Percentiles rank a stretch among this genome's conserved stretches.
These are phyloP conservation scores for Miltochrista miniata DNA, from an alignment of 2,888 invertebrate species.

Conservation along the genomic window DNA sequence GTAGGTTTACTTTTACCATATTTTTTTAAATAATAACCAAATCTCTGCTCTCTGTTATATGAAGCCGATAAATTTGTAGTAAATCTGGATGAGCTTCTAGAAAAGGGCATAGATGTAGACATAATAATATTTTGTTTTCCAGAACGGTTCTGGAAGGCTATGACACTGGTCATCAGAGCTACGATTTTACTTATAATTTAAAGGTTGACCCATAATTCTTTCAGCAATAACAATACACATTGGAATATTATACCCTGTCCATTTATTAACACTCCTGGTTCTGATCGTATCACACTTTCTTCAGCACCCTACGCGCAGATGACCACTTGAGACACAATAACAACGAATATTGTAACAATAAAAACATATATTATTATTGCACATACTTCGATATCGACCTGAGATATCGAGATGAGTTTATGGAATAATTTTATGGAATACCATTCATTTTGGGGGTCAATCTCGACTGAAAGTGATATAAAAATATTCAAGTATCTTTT, in stretches of 20 bases:
- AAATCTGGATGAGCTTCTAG: too few relatives aligned
- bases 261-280: background rate
- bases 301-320: conserved; percentile 40
- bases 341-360: conserved; percentile 39
- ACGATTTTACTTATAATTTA: too few relatives aligned
- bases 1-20: too few relatives aligned
- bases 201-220: too few relatives aligned
- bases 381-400: conserved; percentile 17
- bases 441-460: conserved; percentile 25
- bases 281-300: conserved; percentile 34
- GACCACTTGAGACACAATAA: conserved; percentile 41
- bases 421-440: conserved; percentile 28
- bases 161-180: too few relatives aligned
- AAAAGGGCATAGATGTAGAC: too few relatives aligned
- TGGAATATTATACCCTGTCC: conserved; percentile 16
- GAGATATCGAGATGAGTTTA: conserved; percentile 28
- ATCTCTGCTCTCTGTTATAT: too few relatives aligned
- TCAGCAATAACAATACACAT: too few relatives aligned
- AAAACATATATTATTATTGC: conserved; percentile 21
- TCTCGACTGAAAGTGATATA: conserved; percentile 10
- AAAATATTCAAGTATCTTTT: conserved; percentile 1
- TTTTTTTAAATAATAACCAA: too few relatives aligned
- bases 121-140: too few relatives aligned
- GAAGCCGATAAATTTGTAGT: too few relatives aligned
- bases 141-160: too few relatives aligned